Percentiles rank a stretch among this genome's conserved stretches.
These are phyloP conservation scores for Hepsetus odoe DNA, from an alignment of 2,113 vertebrate species.

Conservation along the genomic window DNA sequence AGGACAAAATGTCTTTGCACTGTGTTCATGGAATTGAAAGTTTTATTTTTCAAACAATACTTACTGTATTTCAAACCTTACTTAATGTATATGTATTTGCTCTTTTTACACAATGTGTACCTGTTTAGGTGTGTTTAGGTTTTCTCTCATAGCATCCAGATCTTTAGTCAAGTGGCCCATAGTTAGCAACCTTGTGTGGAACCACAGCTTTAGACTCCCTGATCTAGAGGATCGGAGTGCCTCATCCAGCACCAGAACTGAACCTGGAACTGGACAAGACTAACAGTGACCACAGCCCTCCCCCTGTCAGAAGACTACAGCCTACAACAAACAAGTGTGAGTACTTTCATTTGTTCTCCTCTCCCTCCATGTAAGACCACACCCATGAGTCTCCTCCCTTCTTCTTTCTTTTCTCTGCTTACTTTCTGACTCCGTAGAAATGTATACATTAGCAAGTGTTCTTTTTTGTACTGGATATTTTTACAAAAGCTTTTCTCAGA, in stretches of 20 bases:
- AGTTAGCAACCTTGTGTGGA: constrained; percentile 55
- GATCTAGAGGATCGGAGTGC: neutral
- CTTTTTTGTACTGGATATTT: constrained; percentile 21
- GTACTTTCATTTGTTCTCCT: neutral
- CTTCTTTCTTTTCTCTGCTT: no score
- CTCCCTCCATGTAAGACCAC: constrained; percentile 18
- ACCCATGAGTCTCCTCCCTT: constrained; percentile 11
- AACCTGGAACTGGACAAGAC: constrained; percentile 1
- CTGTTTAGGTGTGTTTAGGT: no score
- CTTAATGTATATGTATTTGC: no score
- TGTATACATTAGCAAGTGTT: neutral
- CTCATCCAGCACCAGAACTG: neutral
- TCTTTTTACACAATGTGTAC: no score
- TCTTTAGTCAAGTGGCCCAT: constrained; percentile 53
- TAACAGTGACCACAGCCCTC: constrained; percentile 14
- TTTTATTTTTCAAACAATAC: no score
- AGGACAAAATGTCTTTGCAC: constrained; percentile 30
- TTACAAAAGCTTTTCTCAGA: constrained; percentile 10
- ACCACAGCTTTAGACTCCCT: constrained; percentile 3
- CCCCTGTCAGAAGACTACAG: constrained; percentile 45
- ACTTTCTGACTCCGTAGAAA: no score
- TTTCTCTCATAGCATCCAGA: constrained; percentile 59
- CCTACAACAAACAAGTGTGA: constrained; percentile 42
- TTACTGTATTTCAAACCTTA: no score
- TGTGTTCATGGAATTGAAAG: constrained; percentile 3